These are phyloP conservation scores for Acanthisitta chloris DNA, from an alignment of 2,113 vertebrate genomes.

Conservation along the genomic window DNA sequence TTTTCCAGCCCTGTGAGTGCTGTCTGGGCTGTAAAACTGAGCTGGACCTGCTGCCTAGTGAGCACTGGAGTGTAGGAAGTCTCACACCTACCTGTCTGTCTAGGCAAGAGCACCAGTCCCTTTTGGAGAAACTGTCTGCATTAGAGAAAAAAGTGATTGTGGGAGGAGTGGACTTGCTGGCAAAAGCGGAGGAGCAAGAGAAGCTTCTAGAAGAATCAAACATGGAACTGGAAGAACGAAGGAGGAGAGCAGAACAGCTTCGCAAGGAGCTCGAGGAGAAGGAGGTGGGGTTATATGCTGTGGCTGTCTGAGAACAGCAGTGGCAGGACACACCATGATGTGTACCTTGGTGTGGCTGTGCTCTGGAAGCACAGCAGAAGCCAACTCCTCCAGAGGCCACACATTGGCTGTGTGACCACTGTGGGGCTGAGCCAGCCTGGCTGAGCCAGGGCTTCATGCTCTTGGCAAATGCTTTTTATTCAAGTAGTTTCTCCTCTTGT, in stretches of 20 bases:
- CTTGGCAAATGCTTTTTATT: background rate
- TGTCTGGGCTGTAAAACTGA: background rate
- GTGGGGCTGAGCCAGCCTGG: background rate
- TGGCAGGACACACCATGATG: background rate
- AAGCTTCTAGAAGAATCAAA: conserved; percentile 98
- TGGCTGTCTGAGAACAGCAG: background rate
- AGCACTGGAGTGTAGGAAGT: background rate
- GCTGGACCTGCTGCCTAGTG: background rate
- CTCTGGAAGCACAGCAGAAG: background rate
- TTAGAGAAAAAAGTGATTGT: conserved; percentile 98
- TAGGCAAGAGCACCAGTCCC: conserved; percentile 93
- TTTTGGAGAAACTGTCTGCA: conserved; percentile 91
- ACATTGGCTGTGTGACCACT: rapidly evolving
- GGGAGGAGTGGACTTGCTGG: conserved; percentile 94
- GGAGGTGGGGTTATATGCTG: conserved; percentile 73
- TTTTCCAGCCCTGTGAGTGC: background rate
- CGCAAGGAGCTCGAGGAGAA: conserved; percentile 96
- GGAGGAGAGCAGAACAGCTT: conserved; percentile 91
- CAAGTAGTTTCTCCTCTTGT: background rate
- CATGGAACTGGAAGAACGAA: conserved; percentile 91
- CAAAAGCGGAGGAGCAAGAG: conserved; percentile 98
- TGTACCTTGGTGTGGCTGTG: background rate
- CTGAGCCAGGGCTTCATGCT: background rate
- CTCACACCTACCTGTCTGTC: background rate
- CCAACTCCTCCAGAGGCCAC: rapidly evolving